Evolutionary conservation across 2,797 vertebrate genomes (phyloP), one percentile per base, ranked within the genome.

Genomic region (Chelonia mydas): DNA sequence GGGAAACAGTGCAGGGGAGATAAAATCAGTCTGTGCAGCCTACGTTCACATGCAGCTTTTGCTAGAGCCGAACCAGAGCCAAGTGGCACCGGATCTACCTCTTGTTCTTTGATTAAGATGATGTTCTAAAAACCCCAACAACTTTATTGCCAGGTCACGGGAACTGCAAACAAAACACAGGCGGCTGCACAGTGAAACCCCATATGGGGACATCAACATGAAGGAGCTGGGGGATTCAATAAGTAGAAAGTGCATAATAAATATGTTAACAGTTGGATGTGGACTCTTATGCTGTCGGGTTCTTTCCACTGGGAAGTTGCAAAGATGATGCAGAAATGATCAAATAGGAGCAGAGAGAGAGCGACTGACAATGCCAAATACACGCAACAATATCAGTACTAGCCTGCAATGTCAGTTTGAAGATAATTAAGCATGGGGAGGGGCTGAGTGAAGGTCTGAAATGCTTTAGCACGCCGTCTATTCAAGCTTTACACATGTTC

Each of bases 101-200:
- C 65, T n/a, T 65, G 23, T 72, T 92, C 41, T 90, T 84, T 95
- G 49, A 90, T 91, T 76, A 37, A 93, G 96, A 90, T 95, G 77
- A 95, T 87, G 72, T 83, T 87, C 80, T 83, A 51, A 83, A 85
- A 55, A 31, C 7, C 84, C 50, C 28, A 68, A 83, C 68, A 72
- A 54, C 33, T 95, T 96, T 93, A 94, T 88, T 94, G 86, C 90
- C 90, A 93, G 59, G 91, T 96, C 86, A 5, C 4, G 89, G 87
- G 94, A 96, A 96, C 87, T 89, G 81, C 94, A 96, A 96, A 96
- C 91, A 97, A 96, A 97, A 95, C 88, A 84, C 93, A 95, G 93
- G 95, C 94, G 65, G 86, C 93, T 88, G 86, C 0, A 2, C 83
- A 92, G 86, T 92, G 95, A 96, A 97, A 84, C 57, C 55, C 80